These are phyloP conservation scores for Aspidoscelis tigris DNA, from an alignment of 2,113 vertebrate species.

Conservation along the genomic window DNA sequence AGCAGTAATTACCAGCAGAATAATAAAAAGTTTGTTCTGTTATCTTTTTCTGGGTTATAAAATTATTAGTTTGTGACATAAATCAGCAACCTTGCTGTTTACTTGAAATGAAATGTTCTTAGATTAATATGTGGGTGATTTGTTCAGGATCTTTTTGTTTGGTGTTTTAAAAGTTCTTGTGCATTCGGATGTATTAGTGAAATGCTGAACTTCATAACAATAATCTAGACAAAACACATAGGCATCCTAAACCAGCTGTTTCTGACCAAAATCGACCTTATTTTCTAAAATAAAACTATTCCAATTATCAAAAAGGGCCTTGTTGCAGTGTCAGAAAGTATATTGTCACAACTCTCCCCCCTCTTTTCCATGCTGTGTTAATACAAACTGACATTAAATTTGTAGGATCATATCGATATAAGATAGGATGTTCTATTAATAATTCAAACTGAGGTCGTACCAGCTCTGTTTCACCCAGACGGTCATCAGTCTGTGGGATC, in stretches of 20 bases:
- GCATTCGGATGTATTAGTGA: background rate
- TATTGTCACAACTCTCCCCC: too few species aligned
- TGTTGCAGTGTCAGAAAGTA: too few species aligned
- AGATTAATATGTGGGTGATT: background rate
- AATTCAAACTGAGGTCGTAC: too few species aligned
- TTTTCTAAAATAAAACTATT: too few species aligned
- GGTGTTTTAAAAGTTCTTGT: background rate
- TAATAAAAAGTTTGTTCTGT: background rate
- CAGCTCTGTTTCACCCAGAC: too few species aligned
- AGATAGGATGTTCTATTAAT: too few species aligned
- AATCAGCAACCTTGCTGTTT: background rate
- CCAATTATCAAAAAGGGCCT: too few species aligned
- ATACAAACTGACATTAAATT: too few species aligned
- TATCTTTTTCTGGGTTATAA: background rate
- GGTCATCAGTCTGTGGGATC: too few species aligned
- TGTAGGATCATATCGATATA: too few species aligned
- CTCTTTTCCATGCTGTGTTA: too few species aligned
- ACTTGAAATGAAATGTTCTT: background rate
- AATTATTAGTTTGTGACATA: background rate
- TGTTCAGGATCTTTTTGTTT: background rate
- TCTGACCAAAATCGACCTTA: background rate
- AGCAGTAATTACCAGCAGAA: slow-evolving; percentile 17
- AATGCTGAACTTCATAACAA: background rate
- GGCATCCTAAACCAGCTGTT: background rate
- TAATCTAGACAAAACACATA: background rate